phyloP scores from a whole-genome alignment of 2,797 vertebrate species.

The Fistularia commersonii region DNA sequence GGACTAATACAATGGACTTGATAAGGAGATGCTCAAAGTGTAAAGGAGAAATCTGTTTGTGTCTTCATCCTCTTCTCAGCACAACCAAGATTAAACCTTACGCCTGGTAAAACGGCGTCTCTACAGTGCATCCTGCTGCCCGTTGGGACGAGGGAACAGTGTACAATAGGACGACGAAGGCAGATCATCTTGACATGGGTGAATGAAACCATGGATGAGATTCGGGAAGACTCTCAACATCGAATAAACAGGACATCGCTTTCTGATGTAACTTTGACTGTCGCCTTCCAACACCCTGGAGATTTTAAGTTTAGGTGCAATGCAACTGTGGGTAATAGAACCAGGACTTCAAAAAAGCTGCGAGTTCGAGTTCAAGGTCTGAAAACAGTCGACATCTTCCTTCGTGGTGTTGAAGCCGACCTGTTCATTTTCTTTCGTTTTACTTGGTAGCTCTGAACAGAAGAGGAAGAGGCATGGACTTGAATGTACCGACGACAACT shows the following conservation, averaged over 20 bases:
- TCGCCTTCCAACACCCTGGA: conserved; percentile 16
- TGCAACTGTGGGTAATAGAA: neutral
- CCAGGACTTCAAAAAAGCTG: conserved; percentile 12
- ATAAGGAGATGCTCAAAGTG: neutral
- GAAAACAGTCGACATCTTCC: neutral
- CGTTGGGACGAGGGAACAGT: neutral
- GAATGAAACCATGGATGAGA: conserved; percentile 8
- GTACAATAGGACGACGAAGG: fast-evolving
- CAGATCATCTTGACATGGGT: conserved; percentile 18
- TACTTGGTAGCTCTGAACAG: conserved; percentile 15
- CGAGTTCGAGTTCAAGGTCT: conserved; percentile 29
- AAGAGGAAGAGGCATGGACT: conserved; percentile 10
- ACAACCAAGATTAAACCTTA: conserved; percentile 3
- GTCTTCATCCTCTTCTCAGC: neutral
- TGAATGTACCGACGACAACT: no score
- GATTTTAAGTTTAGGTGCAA: conserved; percentile 32
- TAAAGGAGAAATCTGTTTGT: neutral
- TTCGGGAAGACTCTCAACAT: conserved; percentile 20
- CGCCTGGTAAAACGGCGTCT: neutral
- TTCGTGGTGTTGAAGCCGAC: no score
- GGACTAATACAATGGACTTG: neutral
- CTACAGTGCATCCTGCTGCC: conserved; percentile 41
- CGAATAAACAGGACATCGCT: neutral
- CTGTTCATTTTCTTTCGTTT: neutral
- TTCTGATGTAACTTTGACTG: conserved; percentile 29